Evolutionary conservation across 2,888 invertebrate genomes (phyloP), one percentile per base, ranked within the genome.

Genomic region (Drosophila longiperda): DNA sequence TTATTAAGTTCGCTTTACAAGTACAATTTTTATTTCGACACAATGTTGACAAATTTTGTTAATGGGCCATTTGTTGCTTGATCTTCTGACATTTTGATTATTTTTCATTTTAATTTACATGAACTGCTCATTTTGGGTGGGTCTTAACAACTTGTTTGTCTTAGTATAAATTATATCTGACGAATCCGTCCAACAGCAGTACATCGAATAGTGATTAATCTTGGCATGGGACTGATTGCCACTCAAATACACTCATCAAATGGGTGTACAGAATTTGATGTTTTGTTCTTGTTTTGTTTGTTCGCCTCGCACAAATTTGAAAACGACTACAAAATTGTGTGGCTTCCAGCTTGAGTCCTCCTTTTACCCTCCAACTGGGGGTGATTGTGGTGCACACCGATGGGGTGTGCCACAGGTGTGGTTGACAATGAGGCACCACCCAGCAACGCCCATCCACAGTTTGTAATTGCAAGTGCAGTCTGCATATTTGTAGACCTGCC

Each of bases 1-100:
- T 86, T 83, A 83, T 88, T 73, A 65, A 57, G 59, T 45, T 23
- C 54, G 60, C 23, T n/a, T 1, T 3, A 33, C 53, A 77, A 57
- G 57, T 68, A 71, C 72, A 65, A 65, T 75, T 66, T 66, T 78
- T 62, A 76, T 63, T 66, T 50, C 42, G 66, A 23, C 61, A 53
- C 26, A 42, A 36, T 63, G 66, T 77, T 85, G 85, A 82, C 85
- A 87, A 87, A 71, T 64, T 77, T 61, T 71, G 68, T 73, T 80
- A 83, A 86, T 83, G 71, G 69, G 55, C 74, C 73, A 90, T 88
- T 88, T 75, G 80, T 55, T 66, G 67, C 65, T 57, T 73, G 90
- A 80, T 69, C 90, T 70, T 64, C 80, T 87, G 89, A 78, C 84
- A 71, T 83, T 73, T 67, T 49, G 32, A 26, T 32, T 29, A 12